Percentiles rank a stretch among this genome's conserved stretches.
These are phyloP conservation scores for Chelonia mydas DNA, from an alignment of 2,797 vertebrate species.

Conservation along the genomic window DNA sequence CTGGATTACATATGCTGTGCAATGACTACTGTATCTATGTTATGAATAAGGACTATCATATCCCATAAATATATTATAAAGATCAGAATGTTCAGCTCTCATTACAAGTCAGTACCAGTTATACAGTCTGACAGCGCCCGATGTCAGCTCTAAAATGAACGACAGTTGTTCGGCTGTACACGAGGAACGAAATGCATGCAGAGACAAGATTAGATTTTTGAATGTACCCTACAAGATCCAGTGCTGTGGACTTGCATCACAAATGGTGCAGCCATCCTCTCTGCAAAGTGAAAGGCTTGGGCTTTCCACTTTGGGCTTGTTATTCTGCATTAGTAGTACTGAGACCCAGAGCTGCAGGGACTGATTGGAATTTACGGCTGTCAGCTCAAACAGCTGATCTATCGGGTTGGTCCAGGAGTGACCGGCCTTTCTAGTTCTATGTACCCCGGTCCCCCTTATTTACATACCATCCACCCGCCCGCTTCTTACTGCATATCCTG, in stretches of 20 bases:
- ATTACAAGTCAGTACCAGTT: slow-evolving; percentile 69
- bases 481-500: background rate
- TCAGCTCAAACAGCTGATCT: background rate
- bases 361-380: background rate
- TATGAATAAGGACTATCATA: background rate
- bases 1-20: background rate
- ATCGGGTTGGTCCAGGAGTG: accelerated
- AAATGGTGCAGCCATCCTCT: background rate
- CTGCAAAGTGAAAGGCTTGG: background rate
- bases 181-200: background rate
- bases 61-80: slow-evolving; percentile 38
- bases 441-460: background rate
- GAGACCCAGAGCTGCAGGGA: background rate
- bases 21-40: background rate
- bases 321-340: background rate
- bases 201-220: background rate
- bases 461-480: accelerated
- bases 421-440: background rate
- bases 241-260: slow-evolving; percentile 20
- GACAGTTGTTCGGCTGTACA: slow-evolving; percentile 57
- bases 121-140: slow-evolving; percentile 71
- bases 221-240: background rate
- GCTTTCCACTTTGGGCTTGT: background rate
- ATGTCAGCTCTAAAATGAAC: slow-evolving; percentile 66
- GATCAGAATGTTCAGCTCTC: slow-evolving; percentile 56